phyloP scores from a whole-genome alignment of 2,888 invertebrate species.

The Cheilosia grossa region DNA sequence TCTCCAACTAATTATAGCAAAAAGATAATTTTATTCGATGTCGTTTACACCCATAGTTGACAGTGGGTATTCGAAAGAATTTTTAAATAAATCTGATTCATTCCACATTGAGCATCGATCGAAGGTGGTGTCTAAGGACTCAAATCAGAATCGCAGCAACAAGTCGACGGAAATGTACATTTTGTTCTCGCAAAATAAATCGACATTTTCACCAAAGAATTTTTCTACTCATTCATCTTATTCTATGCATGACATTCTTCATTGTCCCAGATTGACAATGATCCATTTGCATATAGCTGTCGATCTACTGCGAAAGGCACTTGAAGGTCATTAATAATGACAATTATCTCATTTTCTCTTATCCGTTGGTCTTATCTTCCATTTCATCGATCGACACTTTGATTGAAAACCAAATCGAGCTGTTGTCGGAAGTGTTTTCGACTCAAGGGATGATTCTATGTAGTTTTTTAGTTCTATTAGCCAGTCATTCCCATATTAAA shows the following conservation, averaged over 20 bases:
- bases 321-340: conserved; percentile 75
- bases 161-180: conserved; percentile 3
- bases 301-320: conserved; percentile 69
- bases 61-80: conserved; percentile 36
- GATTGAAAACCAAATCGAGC: conserved; percentile 18
- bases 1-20: conserved; percentile 33
- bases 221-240: not conserved
- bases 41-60: conserved; percentile 23
- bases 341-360: conserved; percentile 57
- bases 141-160: conserved; percentile 3
- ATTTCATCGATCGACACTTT: conserved; percentile 29
- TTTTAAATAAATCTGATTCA: conserved; percentile 61
- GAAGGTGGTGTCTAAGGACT: conserved; percentile 61
- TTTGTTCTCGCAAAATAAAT: not conserved
- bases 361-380: conserved; percentile 32
- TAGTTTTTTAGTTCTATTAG: conserved; percentile 20
- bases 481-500: conserved; percentile 37
- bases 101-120: conserved; percentile 57
- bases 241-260: conserved; percentile 36
- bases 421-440: conserved; percentile 57
- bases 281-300: conserved; percentile 20
- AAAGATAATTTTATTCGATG: conserved; percentile 28
- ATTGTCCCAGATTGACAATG: conserved; percentile 42
- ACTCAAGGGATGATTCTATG: conserved; percentile 37
- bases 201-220: not conserved